These are phyloP conservation scores for Crocodylus rhombifer DNA, from an alignment of 2,797 vertebrate species.

Conservation along the genomic window DNA sequence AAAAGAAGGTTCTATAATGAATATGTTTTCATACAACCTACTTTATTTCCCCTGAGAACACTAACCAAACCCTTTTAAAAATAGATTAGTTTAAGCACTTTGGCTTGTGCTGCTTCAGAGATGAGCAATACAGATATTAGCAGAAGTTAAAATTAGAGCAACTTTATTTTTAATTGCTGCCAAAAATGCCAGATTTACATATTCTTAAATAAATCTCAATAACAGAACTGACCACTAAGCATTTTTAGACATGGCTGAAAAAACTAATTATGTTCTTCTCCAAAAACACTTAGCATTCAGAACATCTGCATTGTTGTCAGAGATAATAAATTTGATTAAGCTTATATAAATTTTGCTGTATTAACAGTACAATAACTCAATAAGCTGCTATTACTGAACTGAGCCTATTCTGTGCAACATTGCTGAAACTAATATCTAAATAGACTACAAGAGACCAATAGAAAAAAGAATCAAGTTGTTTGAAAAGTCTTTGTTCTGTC, in stretches of 20 bases:
- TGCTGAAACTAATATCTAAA: conserved; percentile 50
- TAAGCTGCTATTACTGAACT: conserved; percentile 68
- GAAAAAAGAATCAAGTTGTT: background rate
- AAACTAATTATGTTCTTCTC: conserved; percentile 77
- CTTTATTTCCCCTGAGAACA: conserved; percentile 73
- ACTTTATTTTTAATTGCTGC: conserved; percentile 79
- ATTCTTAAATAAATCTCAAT: conserved; percentile 78
- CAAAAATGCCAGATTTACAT: conserved; percentile 81
- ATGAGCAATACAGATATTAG: conserved; percentile 64
- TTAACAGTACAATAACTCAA: conserved; percentile 77
- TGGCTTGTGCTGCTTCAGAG: conserved; percentile 64
- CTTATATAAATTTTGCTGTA: conserved; percentile 78
- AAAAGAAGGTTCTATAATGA: conserved; percentile 67
- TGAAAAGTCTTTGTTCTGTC: background rate
- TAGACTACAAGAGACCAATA: background rate
- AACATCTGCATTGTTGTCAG: conserved; percentile 80
- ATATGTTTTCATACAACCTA: conserved; percentile 70
- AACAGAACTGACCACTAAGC: conserved; percentile 81
- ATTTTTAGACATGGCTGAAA: conserved; percentile 75
- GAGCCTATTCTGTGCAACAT: conserved; percentile 42
- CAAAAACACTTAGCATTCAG: conserved; percentile 76
- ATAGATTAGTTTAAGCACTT: conserved; percentile 75
- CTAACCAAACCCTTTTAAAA: conserved; percentile 74
- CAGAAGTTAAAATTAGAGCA: conserved; percentile 73
- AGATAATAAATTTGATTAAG: conserved; percentile 83